phyloP scores from a whole-genome alignment of 2,113 vertebrate species.

The Epinephelus lanceolatus region DNA sequence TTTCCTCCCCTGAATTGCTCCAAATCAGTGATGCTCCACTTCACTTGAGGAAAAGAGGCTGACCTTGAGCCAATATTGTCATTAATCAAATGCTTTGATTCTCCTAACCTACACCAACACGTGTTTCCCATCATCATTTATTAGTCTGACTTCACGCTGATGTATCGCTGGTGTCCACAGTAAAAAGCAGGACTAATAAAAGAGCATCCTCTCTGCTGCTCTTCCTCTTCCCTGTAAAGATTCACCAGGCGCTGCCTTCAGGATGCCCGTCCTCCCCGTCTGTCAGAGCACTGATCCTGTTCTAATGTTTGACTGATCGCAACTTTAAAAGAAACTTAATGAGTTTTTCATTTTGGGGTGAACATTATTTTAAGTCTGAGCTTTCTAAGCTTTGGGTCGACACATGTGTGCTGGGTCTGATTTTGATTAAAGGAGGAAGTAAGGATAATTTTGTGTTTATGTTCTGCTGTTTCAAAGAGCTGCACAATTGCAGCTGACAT shows the following conservation, averaged over 20 bases:
- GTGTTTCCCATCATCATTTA: neutral
- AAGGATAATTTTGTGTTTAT: neutral
- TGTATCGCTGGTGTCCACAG: conserved; percentile 1
- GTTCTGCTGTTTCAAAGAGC: neutral
- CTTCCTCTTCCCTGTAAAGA: conserved; percentile 20
- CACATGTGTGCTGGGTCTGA: neutral
- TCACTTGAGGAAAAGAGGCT: neutral
- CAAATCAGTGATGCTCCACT: neutral
- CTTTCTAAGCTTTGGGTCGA: neutral
- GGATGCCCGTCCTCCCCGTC: conserved; percentile 22
- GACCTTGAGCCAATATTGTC: neutral
- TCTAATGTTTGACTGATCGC: neutral
- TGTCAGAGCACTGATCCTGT: neutral
- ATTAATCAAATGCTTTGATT: neutral
- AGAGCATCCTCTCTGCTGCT: conserved; percentile 6
- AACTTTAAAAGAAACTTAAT: neutral
- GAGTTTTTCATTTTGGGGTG: neutral
- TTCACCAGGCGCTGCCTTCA: neutral
- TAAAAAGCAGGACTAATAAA: neutral
- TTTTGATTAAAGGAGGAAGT: neutral
- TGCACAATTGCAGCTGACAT: neutral
- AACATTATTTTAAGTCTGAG: neutral
- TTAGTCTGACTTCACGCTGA: neutral
- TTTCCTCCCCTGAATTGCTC: neutral
- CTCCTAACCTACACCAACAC: neutral